These are phyloP conservation scores for Phytoseiulus persimilis DNA, from an alignment of 2,888 invertebrate genomes.

Conservation along the genomic window DNA sequence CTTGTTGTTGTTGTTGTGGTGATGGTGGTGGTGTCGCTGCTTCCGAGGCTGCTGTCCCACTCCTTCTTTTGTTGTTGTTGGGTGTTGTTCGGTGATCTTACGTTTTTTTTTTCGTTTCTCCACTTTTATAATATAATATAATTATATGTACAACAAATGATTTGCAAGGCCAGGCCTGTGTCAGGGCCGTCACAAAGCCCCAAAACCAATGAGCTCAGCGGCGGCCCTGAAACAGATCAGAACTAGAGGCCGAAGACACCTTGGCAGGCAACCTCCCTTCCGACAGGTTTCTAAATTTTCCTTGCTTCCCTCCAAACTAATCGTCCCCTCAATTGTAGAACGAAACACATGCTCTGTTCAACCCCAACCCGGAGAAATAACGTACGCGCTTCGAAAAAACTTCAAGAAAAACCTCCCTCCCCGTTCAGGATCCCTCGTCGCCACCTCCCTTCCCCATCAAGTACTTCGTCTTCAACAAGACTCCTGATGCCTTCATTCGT, in stretches of 20 bases:
- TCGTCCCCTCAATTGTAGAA: neutral
- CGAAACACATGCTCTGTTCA: neutral
- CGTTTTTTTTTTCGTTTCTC: neutral
- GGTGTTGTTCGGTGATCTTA: neutral
- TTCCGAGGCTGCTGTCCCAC: neutral
- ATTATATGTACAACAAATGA: neutral
- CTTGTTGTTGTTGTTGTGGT: neutral
- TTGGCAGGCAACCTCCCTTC: neutral
- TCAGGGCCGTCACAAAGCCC: neutral
- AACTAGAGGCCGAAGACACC: neutral
- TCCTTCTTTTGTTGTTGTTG: neutral
- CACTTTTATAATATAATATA: neutral
- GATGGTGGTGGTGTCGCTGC: neutral
- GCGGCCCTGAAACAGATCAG: neutral
- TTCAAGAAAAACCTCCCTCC: neutral
- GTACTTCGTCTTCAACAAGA: constrained; percentile 5
- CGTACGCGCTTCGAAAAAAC: too few species aligned
- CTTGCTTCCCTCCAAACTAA: neutral
- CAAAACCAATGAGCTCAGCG: neutral
- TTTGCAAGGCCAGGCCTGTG: neutral
- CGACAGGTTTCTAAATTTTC: neutral
- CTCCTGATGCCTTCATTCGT: neutral
- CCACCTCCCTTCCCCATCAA: neutral
- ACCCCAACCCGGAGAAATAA: neutral
- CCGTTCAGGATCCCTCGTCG: neutral